These are phyloP conservation scores for Puntigrus tetrazona DNA, from an alignment of 2,113 vertebrate genomes.

Conservation along the genomic window DNA sequence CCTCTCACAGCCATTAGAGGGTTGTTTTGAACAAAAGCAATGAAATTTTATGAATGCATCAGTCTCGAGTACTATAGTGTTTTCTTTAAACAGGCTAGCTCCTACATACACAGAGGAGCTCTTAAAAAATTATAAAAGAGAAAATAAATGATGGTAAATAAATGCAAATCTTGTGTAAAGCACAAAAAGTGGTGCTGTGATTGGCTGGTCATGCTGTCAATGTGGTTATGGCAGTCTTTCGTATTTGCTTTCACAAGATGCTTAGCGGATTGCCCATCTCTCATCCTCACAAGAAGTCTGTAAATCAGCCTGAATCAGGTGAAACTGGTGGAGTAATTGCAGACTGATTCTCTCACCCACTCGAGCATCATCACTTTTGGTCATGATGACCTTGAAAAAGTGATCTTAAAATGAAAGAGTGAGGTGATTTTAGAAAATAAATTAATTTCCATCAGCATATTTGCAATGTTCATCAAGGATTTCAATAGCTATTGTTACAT, in stretches of 20 bases:
- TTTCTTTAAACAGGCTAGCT: background rate
- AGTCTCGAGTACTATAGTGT: background rate
- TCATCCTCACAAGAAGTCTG: background rate
- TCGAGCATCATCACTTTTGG: background rate
- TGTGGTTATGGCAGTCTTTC: background rate
- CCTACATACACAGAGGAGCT: background rate
- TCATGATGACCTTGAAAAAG: background rate
- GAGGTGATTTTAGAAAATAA: background rate
- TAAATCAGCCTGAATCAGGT: background rate
- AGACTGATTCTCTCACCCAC: background rate
- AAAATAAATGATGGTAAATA: background rate
- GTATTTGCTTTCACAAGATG: background rate
- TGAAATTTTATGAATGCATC: constrained; percentile 1
- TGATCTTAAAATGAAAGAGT: background rate
- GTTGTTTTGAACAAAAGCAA: constrained; percentile 28
- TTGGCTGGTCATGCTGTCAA: background rate
- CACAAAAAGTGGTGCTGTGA: background rate
- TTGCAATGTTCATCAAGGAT: background rate
- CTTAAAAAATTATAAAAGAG: background rate
- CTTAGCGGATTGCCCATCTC: background rate
- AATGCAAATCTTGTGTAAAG: background rate
- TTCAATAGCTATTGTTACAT: background rate
- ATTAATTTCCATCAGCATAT: background rate
- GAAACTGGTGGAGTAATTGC: background rate
- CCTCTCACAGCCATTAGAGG: background rate